These are phyloP conservation scores for Procavia capensis DNA, from an alignment of 2,113 vertebrate genomes.

Conservation along the genomic window DNA sequence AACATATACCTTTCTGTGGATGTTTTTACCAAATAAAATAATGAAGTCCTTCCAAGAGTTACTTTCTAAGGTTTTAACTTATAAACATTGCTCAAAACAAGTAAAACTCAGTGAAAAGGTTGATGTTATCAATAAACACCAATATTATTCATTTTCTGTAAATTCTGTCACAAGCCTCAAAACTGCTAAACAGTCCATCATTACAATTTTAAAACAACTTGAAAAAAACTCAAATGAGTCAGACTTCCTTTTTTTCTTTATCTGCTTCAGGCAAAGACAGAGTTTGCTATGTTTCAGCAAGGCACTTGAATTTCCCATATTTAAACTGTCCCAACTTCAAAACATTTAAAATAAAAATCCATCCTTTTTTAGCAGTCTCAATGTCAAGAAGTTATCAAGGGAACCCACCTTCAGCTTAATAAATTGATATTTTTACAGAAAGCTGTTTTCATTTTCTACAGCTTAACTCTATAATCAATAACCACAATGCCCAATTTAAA, in stretches of 20 bases:
- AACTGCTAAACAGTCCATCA: constrained; percentile 61
- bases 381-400: constrained; percentile 75
- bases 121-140: constrained; percentile 26
- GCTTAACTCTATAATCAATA: constrained; percentile 70
- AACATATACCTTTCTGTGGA: background rate
- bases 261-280: constrained; percentile 71
- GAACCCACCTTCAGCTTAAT: constrained; percentile 67
- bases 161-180: constrained; percentile 63
- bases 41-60: background rate
- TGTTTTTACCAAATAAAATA: constrained; percentile 49
- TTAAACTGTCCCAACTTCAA: constrained; percentile 77
- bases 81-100: background rate
- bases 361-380: constrained; percentile 72
- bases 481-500: constrained; percentile 69
- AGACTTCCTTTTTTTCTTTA: constrained; percentile 66
- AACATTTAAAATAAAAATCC: constrained; percentile 74
- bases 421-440: constrained; percentile 64
- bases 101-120: constrained; percentile 25
- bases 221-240: constrained; percentile 73
- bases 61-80: background rate
- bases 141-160: constrained; percentile 56
- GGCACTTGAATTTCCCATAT: constrained; percentile 77
- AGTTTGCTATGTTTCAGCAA: constrained; percentile 68
- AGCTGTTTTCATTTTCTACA: constrained; percentile 61
- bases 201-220: constrained; percentile 72